Conservation (phyloP, 2,113 vertebrate species). For the Puntigrus tetrazona region DNA sequence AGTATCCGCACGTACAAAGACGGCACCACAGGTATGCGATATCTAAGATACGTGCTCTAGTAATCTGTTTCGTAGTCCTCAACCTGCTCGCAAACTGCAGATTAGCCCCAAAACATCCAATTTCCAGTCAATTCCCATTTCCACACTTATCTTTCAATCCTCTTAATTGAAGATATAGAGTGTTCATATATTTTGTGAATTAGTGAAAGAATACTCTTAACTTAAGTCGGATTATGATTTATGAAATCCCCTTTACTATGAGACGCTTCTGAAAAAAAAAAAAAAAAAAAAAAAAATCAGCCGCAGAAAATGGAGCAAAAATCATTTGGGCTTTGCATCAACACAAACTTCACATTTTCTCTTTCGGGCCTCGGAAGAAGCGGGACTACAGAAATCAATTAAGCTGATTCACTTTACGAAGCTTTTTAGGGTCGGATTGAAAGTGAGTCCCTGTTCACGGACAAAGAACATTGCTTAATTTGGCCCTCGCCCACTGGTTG, state of each 20-base stretch:
- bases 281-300: constrained; percentile 34
- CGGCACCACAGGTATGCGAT: constrained; percentile 25
- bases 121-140: constrained; percentile 67
- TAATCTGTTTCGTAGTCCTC: constrained; percentile 68
- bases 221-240: constrained; percentile 69
- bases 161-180: constrained; percentile 71
- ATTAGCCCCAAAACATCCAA: constrained; percentile 66
- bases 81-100: constrained; percentile 61
- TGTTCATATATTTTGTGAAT: constrained; percentile 66
- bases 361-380: constrained; percentile 40
- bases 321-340: constrained; percentile 52
- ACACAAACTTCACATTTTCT: constrained; percentile 44
- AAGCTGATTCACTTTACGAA: constrained; percentile 61
- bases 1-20: not conserved
- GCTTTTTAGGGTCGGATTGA: constrained; percentile 69
- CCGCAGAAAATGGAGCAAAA: constrained; percentile 1
- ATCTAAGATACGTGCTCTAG: constrained; percentile 28
- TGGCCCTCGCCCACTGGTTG: constrained; percentile 59
- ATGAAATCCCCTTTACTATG: constrained; percentile 55
- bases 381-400: constrained; percentile 68
- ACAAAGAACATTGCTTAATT: constrained; percentile 70
- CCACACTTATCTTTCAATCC: constrained; percentile 66
- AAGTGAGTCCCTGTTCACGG: constrained; percentile 73
- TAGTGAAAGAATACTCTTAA: constrained; percentile 62
- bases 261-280: constrained; percentile 43